Base-by-base conservation (phyloP, 2,888 invertebrate species). In the Standfussiana lucernea region DNA sequence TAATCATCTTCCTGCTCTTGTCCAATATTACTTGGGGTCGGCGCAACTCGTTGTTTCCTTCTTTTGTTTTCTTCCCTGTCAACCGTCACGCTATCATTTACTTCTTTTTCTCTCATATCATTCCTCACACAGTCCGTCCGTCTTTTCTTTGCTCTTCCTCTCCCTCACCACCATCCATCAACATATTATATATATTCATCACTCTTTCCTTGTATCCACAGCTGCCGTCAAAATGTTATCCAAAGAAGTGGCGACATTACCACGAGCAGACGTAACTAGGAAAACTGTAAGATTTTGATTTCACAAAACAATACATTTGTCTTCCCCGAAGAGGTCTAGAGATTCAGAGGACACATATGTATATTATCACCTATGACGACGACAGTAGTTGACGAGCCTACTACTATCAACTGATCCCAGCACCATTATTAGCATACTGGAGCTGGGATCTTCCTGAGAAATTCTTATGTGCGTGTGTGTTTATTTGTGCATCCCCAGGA, bases 181-280 rank as follows among this genome's bases (percentile, higher is more conserved):
- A 32, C 18, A 53, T 53, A 0, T 50, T 8, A 53, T 53, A 0
- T 50, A n/a, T 53, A n/a, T n/a, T 3, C n/a, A 28, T 56, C 59
- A 24, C 0, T 40, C 24, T 15, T 35, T 45, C 8, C 24, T 47
- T 77, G 75, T 32, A 21, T 62, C 89, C 89, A 11, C 90, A 95
- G 95, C 93, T 68, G 92, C 90, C 11, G 92, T 92, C 0, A 82
- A 87, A 67, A 95, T 93, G 93, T 90, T 93, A 28, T 93, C 95
- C 10, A 92, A 86, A 78, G 93, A 94, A 84, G 91, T 93, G 0
- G 88, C 91, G 0, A 94, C 95, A 0, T 66, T 85, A 0, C 92
- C 93, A 0, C 83, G 85, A 69, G 62, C 73, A 10, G 81, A 84
- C 2, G 86, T 89, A 0, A 59, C 82, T 0, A 90, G 83, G 70